Conservation (phyloP, 2,888 invertebrate genomes). For the Germaria angustata region DNA sequence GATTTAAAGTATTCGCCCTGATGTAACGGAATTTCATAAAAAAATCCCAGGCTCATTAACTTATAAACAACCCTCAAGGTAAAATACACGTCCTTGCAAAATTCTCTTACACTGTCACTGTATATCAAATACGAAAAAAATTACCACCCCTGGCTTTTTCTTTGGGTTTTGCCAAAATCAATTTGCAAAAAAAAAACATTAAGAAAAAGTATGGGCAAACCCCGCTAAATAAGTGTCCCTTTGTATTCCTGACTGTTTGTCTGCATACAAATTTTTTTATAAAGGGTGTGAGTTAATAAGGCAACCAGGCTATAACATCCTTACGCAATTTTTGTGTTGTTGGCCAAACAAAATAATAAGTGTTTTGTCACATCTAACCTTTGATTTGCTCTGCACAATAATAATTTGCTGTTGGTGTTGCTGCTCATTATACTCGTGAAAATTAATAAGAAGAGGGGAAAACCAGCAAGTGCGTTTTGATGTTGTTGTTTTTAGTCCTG, state of each 20-base stretch:
- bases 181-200: constrained; percentile 57
- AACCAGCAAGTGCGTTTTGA: constrained; percentile 50
- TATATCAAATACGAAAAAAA: constrained; percentile 57
- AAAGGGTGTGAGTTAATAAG: no score
- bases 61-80: not conserved
- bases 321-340: constrained; percentile 68
- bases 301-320: constrained; percentile 28
- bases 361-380: constrained; percentile 58
- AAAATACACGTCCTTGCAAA: not conserved
- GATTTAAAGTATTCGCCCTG: not conserved
- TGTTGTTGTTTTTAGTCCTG: no score
- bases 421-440: not conserved
- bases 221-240: not conserved
- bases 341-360: constrained; percentile 61
- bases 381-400: constrained; percentile 46
- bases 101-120: constrained; percentile 23
- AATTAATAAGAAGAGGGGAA: not conserved
- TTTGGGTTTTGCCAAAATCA: constrained; percentile 38
- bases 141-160: constrained; percentile 52
- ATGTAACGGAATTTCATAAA: constrained; percentile 63
- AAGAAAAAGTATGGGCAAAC: no score
- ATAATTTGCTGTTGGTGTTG: not conserved
- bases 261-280: no score
- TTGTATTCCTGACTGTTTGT: not conserved
- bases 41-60: constrained; percentile 62